Base-by-base conservation (phyloP, 2,797 vertebrate species). In the Lepus townsendii region DNA sequence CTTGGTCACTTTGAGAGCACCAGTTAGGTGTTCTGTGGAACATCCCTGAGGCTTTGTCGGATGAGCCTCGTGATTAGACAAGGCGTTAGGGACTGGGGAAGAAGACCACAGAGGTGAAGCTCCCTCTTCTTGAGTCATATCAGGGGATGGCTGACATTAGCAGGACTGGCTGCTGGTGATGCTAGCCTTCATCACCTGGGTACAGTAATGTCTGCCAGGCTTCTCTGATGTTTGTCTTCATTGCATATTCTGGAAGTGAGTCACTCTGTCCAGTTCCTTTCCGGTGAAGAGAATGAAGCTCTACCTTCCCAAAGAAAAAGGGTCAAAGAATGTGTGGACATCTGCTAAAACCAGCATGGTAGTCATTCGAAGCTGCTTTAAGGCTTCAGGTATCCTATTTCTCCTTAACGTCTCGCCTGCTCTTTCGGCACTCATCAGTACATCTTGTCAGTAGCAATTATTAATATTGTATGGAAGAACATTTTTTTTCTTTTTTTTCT, bases 341-440 rank as follows among this genome's bases (percentile, higher is more conserved):
- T 47, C 63, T 79, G 38, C 88, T 82, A 82, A 94, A 84, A 75
- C 69, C 66, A 72, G 50, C 50, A 2, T 22, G 50, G 50, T 76
- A 82, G 78, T 95, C 76, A 88, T 72, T 66, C 47, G 83, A 71
- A 82, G 91, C 71, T 20, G 57, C 86, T 93, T 76, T 47, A 50
- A 95, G 32, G 69, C 50, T 71, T 32, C 63, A 80, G 68, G 84
- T 87, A 62, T 50, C 84, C 65, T 71, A 20, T 66, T 93, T 88
- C 65, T 93, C 52, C 16, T 95, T 90, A 78, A 90, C 71, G 50
- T 82, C 30, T 73, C 66, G 57, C 57, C 30, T 73, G 30, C 30
- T 75, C 52, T 82, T 83, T 66, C 14, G 42, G 11, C 32, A 66
- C 42, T 77, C 17, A 35, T 69, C 62, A 62, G 60, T 10, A 14